These are phyloP conservation scores for Penaeus vannamei DNA, from an alignment of 1,140 invertebrate species.

Conservation along the genomic window DNA sequence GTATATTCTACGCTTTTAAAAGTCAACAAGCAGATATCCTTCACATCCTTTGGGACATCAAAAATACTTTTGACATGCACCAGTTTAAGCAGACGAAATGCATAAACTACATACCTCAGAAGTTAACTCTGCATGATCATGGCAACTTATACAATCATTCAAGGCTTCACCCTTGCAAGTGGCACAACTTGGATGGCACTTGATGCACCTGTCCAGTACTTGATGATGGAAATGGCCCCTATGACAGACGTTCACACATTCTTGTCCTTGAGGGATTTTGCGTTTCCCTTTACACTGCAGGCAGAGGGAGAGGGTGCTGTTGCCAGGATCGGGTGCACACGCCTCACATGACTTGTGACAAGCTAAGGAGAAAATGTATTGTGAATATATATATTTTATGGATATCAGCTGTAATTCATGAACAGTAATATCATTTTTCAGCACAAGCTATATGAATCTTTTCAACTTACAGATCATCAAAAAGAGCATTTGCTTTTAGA, in stretches of 20 bases:
- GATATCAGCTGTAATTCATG: background rate
- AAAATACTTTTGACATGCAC: too few relatives aligned
- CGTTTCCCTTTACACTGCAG: slow-evolving; percentile 41
- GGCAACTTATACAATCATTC: slow-evolving; percentile 46
- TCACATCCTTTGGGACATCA: too few relatives aligned
- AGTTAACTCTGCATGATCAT: slow-evolving; percentile 34
- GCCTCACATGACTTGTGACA: slow-evolving; percentile 9
- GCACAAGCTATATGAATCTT: too few relatives aligned
- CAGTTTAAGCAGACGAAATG: too few relatives aligned
- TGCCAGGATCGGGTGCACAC: slow-evolving; percentile 13
- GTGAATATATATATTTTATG: background rate
- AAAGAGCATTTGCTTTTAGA: too few relatives aligned
- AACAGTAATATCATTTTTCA: background rate
- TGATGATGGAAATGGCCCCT: slow-evolving; percentile 40
- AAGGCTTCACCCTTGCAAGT: slow-evolving; percentile 48
- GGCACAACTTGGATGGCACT: slow-evolving; percentile 52
- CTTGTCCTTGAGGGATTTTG: slow-evolving; percentile 31
- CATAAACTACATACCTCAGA: slow-evolving; percentile 21
- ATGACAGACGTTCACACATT: slow-evolving; percentile 50
- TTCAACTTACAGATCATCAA: too few relatives aligned
- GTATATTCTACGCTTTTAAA: too few relatives aligned
- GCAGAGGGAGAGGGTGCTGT: slow-evolving; percentile 34
- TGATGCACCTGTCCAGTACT: slow-evolving; percentile 26
- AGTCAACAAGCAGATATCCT: too few relatives aligned
- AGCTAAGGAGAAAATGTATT: slow-evolving; percentile 23